Base-by-base conservation (phyloP, 2,113 vertebrate species). In the Prinia subflava region DNA sequence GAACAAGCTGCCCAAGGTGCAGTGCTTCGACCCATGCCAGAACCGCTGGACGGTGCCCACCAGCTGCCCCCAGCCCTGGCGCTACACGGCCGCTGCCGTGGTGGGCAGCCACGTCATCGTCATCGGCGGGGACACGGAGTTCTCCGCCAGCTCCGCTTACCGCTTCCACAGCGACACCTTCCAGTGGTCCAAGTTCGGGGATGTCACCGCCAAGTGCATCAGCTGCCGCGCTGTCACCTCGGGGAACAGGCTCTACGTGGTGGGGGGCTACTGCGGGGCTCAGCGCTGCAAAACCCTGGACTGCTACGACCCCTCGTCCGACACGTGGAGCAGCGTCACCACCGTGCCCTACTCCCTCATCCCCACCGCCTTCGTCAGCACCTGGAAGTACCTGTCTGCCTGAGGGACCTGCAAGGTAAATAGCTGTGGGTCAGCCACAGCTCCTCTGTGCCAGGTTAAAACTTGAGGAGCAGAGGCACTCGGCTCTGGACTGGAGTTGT, bases 1-100 rank as follows among this genome's bases (percentile, higher is more conserved):
- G 59, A 98, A 98, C 95, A 98, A 98, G 96, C 97, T 98, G 80
- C 98, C 98, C 91, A 98, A 98, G 94, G 98, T 98, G 81, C 98
- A 98, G 89, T 98, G 98, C 96, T 98, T 98, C 0, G 98, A 98
- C 74, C 98, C 98, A 5, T 87, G 97, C 88, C 98, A 98, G 87
- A 98, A 98, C 87, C 97, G 98, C 88, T 98, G 98, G 98, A 98
- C 97, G 0, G 98, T 98, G 33, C 98, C 98, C 1, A 55, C 98
- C 92, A 98, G 97, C 95, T 98, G 98, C 88, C 98, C 98, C 53
- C 98, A 98, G 95, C 98, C 98, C 41, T 98, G 98, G 98, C 97
- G 98, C 12, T 98, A 98, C 97, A 98, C 98, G 4, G 98, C 98
- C 0, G 98, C 98, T 4, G 98, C 98, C 6, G 98, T 98, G 95